Evolutionary conservation across 2,888 invertebrate species (phyloP), one percentile per base, ranked within the genome.

Genomic region (Philonicus albiceps): DNA sequence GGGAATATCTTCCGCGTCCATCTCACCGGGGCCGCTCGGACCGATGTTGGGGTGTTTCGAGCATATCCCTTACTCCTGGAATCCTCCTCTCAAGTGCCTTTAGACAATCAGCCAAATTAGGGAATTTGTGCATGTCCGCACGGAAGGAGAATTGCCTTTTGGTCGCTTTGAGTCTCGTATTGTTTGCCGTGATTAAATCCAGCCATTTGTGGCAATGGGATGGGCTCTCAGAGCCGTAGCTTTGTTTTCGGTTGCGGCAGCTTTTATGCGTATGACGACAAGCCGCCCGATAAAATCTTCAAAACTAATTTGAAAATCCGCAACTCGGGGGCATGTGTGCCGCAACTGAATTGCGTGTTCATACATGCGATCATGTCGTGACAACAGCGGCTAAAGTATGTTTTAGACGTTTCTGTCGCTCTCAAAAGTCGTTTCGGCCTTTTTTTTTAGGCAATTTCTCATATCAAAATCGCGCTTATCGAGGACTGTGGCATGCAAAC

Each of bases 241-340:
- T 49, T 49, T 81, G 30, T 81, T 49, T 81, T 53, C 11, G 22
- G n/a, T 64, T 55, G 64, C 64, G 53, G 81, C 64, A 64, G 81
- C 81, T 83, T 55, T 83, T 83, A 64, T 83, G 81, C 81, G 81
- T 83, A 83, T 83, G 81, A 83, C 81, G 81, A 83, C 81, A 27
- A 19, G 4, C 3, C 53, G 27, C 22, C 64, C 43, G 81, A 83
- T 83, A 83, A 83, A 27, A 83, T 64, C 64, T 83, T 64, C 34
- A 34, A 83, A 83, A 83, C 64, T 83, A 83, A 83, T 83, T 83
- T 83, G 31, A 64, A 83, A 64, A 34, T 83, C 81, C 30, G 34
- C 81, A 64, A 27, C 64, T 64, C 37, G 34, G 6, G 16, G 13
- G 34, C 64, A 83, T 64, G 22, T 83, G 81, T 83, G 81, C 81